A percentile compares a stretch with the other conserved stretches of the same genome.
phyloP scores from a whole-genome alignment of 2,888 invertebrate species.

The Aproaerema taeniolella region DNA sequence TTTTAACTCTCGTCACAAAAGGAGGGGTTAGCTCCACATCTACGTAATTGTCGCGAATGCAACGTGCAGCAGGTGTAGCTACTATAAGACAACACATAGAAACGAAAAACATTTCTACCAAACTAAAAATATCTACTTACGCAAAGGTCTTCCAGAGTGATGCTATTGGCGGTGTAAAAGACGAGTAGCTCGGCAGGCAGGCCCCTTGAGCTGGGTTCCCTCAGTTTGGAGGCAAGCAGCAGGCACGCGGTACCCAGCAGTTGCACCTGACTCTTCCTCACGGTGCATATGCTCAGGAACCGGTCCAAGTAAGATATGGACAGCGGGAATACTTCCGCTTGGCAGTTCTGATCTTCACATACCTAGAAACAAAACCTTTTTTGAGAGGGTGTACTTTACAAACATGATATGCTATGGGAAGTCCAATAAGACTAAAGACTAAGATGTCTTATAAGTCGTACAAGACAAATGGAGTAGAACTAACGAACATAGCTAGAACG shows the following conservation, averaged over 20 bases:
- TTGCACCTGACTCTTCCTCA: constrained; percentile 92
- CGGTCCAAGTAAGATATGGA: constrained; percentile 96
- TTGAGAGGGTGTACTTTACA: too few relatives aligned
- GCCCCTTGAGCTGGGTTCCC: constrained; percentile 87
- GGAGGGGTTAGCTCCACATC: too few relatives aligned
- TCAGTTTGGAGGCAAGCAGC: constrained; percentile 94
- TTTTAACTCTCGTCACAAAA: too few relatives aligned
- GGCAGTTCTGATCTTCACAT: constrained; percentile 94
- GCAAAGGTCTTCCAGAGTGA: constrained; percentile 89
- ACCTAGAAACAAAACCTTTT: constrained; percentile 82
- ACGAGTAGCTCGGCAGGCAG: constrained; percentile 88
- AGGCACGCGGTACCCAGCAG: constrained; percentile 94
- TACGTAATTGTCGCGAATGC: too few relatives aligned
- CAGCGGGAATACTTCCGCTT: constrained; percentile 95
- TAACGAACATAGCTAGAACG: too few relatives aligned
- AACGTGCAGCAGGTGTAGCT: too few relatives aligned
- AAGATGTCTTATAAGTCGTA: not conserved
- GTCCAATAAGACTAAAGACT: too few relatives aligned
- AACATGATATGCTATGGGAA: constrained; percentile 16
- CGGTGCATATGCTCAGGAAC: constrained; percentile 89
- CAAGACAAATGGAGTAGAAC: not conserved
- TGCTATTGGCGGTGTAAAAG: constrained; percentile 96
- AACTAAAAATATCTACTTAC: too few relatives aligned
- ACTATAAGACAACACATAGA: too few relatives aligned
- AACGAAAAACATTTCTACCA: too few relatives aligned